Conservation (phyloP, 1,140 invertebrate genomes). For the Danaus melanippus region DNA sequence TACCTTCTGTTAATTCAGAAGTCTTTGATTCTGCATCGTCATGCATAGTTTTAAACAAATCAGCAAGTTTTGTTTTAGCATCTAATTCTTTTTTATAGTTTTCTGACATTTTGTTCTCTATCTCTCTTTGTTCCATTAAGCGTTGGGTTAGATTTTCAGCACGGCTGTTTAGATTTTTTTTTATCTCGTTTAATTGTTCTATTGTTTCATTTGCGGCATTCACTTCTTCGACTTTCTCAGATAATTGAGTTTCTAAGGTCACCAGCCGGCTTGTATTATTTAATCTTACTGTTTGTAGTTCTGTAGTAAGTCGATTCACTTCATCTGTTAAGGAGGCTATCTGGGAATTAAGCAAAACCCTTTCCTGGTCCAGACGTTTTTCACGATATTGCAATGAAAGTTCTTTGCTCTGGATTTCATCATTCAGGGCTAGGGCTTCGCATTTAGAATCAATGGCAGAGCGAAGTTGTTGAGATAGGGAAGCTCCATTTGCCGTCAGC, state of each 20-base stretch:
- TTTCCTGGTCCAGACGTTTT: constrained; percentile 87
- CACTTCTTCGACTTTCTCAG: constrained; percentile 86
- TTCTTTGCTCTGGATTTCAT: constrained; percentile 86
- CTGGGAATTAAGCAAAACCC: constrained; percentile 81
- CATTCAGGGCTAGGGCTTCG: constrained; percentile 83
- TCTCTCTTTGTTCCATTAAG: constrained; percentile 81
- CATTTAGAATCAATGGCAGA: constrained; percentile 83
- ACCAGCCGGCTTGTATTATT: constrained; percentile 82
- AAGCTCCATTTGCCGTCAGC: constrained; percentile 76
- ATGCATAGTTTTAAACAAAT: constrained; percentile 85
- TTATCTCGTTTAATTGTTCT: constrained; percentile 76
- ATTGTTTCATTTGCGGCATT: constrained; percentile 77
- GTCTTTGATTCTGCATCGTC: constrained; percentile 84
- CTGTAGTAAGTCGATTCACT: constrained; percentile 80
- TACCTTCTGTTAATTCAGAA: constrained; percentile 82
- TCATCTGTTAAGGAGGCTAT: constrained; percentile 83
- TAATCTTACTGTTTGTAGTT: constrained; percentile 81
- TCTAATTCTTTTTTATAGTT: constrained; percentile 88
- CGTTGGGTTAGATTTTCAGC: constrained; percentile 83
- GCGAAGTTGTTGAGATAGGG: constrained; percentile 78
- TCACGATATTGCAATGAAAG: constrained; percentile 85
- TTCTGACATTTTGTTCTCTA: constrained; percentile 83
- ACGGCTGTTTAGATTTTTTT: constrained; percentile 78
- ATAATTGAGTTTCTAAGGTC: constrained; percentile 82
- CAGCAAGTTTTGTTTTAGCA: constrained; percentile 87